Conservation (phyloP, 2,113 vertebrate species). For the Eulemur macaco region DNA sequence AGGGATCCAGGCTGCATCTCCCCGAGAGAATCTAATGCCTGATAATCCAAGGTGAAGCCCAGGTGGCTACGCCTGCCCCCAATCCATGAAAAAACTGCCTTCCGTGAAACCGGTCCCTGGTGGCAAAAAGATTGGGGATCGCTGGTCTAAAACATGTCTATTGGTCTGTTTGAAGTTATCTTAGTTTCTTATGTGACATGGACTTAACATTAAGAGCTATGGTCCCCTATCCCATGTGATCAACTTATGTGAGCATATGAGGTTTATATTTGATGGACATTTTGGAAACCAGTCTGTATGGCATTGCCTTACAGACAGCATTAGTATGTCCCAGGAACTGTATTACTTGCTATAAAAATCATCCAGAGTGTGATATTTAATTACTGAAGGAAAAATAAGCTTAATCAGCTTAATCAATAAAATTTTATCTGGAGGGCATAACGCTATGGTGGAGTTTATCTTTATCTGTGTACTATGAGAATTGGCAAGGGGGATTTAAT, state of each 20-base stretch:
- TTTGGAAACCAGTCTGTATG: not conserved
- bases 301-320: not conserved
- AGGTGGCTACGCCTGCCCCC: too few species aligned
- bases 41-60: too few species aligned
- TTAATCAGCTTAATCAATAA: slow-evolving; percentile 22
- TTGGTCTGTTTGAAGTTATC: not conserved
- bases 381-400: slow-evolving; percentile 31
- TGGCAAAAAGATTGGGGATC: too few species aligned
- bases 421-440: not conserved
- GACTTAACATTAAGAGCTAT: not conserved
- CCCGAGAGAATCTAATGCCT: too few species aligned
- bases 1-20: too few species aligned
- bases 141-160: not conserved
- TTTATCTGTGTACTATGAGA: not conserved
- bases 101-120: too few species aligned
- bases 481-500: not conserved
- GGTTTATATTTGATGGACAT: not conserved
- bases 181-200: not conserved
- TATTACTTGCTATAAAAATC: not conserved
- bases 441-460: not conserved
- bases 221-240: not conserved
- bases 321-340: not conserved
- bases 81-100: too few species aligned
- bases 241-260: not conserved
- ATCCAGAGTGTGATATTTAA: not conserved